Conservation (phyloP, 2,888 invertebrate genomes). For the Fragum sueziense region DNA sequence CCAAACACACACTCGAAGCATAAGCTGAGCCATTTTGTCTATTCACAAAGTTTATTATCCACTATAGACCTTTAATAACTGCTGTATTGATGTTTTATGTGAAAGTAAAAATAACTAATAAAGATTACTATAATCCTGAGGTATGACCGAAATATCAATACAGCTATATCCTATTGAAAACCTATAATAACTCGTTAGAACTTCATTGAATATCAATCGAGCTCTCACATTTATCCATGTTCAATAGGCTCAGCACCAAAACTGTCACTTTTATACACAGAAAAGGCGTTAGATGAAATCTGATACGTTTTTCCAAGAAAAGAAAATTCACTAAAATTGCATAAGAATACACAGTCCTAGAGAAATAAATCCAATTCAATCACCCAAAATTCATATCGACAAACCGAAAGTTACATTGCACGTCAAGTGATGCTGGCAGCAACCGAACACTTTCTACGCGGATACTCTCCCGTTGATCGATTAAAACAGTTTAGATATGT, state of each 20-base stretch:
- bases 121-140: conserved; percentile 8
- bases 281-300: no score
- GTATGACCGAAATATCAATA: conserved; percentile 2
- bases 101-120: background rate
- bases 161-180: background rate
- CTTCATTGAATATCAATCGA: background rate
- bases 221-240: background rate
- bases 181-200: background rate
- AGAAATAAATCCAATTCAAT: conserved; percentile 2
- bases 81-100: background rate
- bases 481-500: background rate
- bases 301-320: no score
- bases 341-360: background rate
- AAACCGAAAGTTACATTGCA: conserved; percentile 24
- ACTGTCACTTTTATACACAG: background rate
- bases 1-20: conserved; percentile 24
- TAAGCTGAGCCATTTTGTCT: conserved; percentile 10
- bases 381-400: conserved; percentile 1
- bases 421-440: conserved; percentile 24
- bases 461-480: background rate
- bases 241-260: background rate
- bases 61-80: background rate
- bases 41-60: no score
- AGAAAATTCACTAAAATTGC: no score
- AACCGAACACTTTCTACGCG: conserved; percentile 20